Evolutionary conservation across 1,140 invertebrate species (phyloP).

Genomic region (Musca vetustissima): DNA sequence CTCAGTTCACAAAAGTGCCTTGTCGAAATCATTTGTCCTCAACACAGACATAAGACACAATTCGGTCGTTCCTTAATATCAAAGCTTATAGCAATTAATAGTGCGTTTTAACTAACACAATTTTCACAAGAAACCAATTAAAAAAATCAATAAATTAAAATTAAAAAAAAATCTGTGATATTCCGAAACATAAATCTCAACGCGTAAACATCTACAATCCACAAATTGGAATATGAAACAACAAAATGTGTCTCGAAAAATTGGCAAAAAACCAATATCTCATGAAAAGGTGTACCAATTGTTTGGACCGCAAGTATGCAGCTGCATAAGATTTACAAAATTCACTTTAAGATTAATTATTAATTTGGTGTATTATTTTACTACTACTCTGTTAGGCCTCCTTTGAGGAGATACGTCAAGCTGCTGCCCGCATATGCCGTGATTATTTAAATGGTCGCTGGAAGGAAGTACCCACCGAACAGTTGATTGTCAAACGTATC

Average conservation of each 20-base stretch:
- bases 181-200: neutral
- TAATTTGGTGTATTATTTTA: neutral
- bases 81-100: no score
- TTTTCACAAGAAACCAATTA: neutral
- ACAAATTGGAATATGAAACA: conserved; percentile 2
- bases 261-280: conserved; percentile 19
- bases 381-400: conserved; percentile 40
- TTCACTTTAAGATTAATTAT: neutral
- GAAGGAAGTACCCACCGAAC: conserved; percentile 75
- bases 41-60: no score
- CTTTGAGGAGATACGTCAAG: conserved; percentile 71
- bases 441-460: conserved; percentile 85
- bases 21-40: no score
- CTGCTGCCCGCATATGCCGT: conserved; percentile 81
- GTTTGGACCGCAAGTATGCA: conserved; percentile 14
- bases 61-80: no score
- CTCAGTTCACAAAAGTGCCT: no score
- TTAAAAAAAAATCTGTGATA: neutral
- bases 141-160: neutral
- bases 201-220: neutral
- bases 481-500: conserved; percentile 77
- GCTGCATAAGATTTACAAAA: neutral
- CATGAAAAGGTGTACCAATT: conserved; percentile 19
- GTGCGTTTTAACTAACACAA: no score
- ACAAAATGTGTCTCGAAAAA: conserved; percentile 7